Percentiles rank a stretch among this genome's conserved stretches.
These are phyloP conservation scores for Belgica antarctica DNA, from an alignment of 2,888 invertebrate genomes.

Conservation along the genomic window DNA sequence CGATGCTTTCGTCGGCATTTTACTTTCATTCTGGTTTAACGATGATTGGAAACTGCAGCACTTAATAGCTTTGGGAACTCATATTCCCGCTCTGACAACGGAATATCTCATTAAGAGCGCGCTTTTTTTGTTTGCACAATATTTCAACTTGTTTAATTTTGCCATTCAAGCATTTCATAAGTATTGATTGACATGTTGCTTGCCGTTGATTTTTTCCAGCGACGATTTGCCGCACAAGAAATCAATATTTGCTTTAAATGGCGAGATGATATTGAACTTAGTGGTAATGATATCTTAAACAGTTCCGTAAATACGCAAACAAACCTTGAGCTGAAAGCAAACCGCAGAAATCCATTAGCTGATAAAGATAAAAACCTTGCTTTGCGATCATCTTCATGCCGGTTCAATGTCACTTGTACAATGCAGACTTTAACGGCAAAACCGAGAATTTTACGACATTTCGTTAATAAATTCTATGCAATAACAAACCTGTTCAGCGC, in stretches of 20 bases:
- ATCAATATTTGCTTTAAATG: slow-evolving; percentile 2
- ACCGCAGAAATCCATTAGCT: slow-evolving; percentile 6
- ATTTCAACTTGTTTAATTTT: too few relatives aligned
- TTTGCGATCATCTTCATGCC: slow-evolving; percentile 20
- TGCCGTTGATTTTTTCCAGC: neutral
- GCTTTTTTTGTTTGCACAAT: too few relatives aligned
- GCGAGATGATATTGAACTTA: slow-evolving; percentile 3
- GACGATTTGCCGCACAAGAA: neutral
- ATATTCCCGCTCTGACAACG: too few relatives aligned
- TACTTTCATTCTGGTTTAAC: too few relatives aligned
- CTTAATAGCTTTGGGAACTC: too few relatives aligned
- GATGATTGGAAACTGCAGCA: too few relatives aligned
- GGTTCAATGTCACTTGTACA: slow-evolving; percentile 21
- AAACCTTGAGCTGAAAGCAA: neutral
- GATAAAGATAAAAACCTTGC: slow-evolving; percentile 5
- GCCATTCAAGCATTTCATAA: neutral
- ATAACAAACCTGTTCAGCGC: too few relatives aligned
- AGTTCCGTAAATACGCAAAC: too few relatives aligned
- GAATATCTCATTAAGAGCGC: too few relatives aligned
- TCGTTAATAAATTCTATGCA: neutral
- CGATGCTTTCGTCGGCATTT: too few relatives aligned
- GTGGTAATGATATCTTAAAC: neutral
- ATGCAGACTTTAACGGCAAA: neutral
- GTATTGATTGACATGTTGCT: too few relatives aligned
- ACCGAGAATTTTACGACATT: neutral